Base-by-base conservation (phyloP, 2,797 vertebrate species). In the Cryptoprocta ferox region DNA sequence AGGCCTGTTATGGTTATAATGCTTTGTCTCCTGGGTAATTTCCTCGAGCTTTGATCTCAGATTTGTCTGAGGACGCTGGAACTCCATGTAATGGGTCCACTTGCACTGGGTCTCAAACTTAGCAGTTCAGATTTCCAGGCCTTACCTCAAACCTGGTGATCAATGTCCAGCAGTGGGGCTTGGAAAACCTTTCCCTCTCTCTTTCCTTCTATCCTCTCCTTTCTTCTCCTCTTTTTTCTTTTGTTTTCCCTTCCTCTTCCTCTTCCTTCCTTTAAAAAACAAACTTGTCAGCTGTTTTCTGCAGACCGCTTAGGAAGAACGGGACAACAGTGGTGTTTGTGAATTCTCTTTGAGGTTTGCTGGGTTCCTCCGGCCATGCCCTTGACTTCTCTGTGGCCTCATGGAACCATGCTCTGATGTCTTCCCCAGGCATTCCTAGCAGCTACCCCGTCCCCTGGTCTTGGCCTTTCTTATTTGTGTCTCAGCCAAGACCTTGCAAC, bases 31-130 rank as follows among this genome's bases (percentile, higher is more conserved):
- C 39, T 88, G 76, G 42, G 50, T 84, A 56, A 85, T 94, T 90
- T 95, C 87, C 76, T 86, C 10, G 45, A 68, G 48, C 53, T 95
- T 96, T 93, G 92, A 90, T 81, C 75, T 85, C 70, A 16, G 35
- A 39, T 63, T 73, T 61, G 71, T 86, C 48, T 9, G 45, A 61
- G 45, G 26, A 37, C 68, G 75, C 68, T 81, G 79, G 37, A 82
- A 59, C 48, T 48, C 18, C 5, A 30, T 28, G 66, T 24, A 80
- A 5, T 48, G 42, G 73, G 28, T 48, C 26, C 39, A 5, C 37
- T 94, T 24, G 63, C 11, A 39, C 0, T 19, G 59, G 37, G 24
- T 63, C 26, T 89, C 26, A 84, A 13, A 82, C 24, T 18, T 30
- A 45, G 37, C 53, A 78, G 10, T 21, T n/a, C 66, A 79, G 53